Percentiles rank a stretch among this genome's conserved stretches.
Conservation (phyloP, 1,140 invertebrate genomes). For the Danaus melanippus region DNA sequence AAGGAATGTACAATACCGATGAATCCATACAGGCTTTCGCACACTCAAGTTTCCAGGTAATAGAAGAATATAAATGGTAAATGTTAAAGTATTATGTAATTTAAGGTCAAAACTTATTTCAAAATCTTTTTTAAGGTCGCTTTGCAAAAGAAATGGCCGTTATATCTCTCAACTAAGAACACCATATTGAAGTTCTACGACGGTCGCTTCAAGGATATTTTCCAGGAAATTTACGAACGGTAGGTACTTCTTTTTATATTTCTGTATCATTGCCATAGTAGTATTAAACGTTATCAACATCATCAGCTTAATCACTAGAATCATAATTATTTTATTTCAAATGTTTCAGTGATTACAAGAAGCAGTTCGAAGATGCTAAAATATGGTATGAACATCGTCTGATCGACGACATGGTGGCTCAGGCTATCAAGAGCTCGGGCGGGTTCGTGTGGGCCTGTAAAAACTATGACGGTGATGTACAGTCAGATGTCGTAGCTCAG, state of each 20-base stretch:
- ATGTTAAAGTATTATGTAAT: too few species aligned
- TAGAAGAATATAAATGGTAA: neutral
- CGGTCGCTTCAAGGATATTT: constrained; percentile 94
- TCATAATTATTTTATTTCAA: neutral
- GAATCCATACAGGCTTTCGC: constrained; percentile 89
- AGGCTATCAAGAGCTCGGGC: constrained; percentile 87
- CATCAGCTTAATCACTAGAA: too few species aligned
- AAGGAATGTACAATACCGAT: constrained; percentile 94
- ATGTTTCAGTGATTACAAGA: constrained; percentile 79
- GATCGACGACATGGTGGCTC: constrained; percentile 95
- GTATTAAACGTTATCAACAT: too few species aligned
- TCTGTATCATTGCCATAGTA: neutral
- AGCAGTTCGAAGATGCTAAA: constrained; percentile 80
- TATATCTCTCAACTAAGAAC: constrained; percentile 93
- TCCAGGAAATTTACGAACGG: constrained; percentile 89
- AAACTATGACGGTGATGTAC: constrained; percentile 94
- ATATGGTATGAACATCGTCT: constrained; percentile 95
- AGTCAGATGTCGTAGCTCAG: constrained; percentile 88
- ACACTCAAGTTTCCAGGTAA: constrained; percentile 84
- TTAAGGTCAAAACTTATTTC: neutral
- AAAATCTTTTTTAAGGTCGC: constrained; percentile 72
- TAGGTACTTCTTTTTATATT: constrained; percentile 73
- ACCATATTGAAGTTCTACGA: constrained; percentile 93
- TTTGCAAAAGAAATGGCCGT: constrained; percentile 85
- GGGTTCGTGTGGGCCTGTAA: constrained; percentile 96